A percentile compares a stretch with the other conserved stretches of the same genome.
Evolutionary conservation across 2,113 vertebrate species (phyloP).

Genomic region (Dendrocopos noguchii): DNA sequence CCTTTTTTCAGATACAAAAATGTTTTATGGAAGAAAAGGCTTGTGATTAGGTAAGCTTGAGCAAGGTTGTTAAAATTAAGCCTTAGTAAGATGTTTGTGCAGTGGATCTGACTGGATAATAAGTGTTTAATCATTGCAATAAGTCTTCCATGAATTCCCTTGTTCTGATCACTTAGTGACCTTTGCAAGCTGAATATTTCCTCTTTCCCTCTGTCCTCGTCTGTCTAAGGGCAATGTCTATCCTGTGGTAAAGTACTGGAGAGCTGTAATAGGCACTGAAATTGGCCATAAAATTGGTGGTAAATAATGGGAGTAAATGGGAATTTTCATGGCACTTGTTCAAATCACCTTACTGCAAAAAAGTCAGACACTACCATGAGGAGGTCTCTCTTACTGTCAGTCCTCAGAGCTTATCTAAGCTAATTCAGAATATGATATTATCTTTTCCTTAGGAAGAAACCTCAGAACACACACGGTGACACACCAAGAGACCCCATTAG

Average conservation of each 20-base stretch:
- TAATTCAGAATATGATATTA: slow-evolving; percentile 39
- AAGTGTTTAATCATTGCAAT: slow-evolving; percentile 24
- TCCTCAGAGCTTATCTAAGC: slow-evolving; percentile 23
- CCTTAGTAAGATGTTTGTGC: not conserved
- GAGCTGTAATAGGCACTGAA: slow-evolving; percentile 28
- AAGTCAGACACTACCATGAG: not conserved
- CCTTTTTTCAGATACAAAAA: not conserved
- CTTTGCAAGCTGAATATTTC: slow-evolving; percentile 30
- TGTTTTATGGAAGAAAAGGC: not conserved
- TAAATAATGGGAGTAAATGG: slow-evolving; percentile 47
- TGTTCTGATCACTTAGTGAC: slow-evolving; percentile 26
- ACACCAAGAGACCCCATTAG: slow-evolving; percentile 32
- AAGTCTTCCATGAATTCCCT: slow-evolving; percentile 13
- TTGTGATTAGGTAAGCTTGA: not conserved
- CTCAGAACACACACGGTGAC: slow-evolving; percentile 5
- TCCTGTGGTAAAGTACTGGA: not conserved
- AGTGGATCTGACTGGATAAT: slow-evolving; percentile 8
- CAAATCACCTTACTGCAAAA: slow-evolving; percentile 12
- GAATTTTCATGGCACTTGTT: slow-evolving; percentile 52
- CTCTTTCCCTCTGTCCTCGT: not conserved
- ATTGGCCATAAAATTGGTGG: slow-evolving; percentile 40
- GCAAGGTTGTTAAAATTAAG: slow-evolving; percentile 13
- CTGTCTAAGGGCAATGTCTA: not conserved
- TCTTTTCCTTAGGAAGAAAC: slow-evolving; percentile 26
- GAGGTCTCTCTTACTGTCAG: not conserved